phyloP scores from a whole-genome alignment of 1,140 invertebrate genomes.

The Mylabris phalerata region DNA sequence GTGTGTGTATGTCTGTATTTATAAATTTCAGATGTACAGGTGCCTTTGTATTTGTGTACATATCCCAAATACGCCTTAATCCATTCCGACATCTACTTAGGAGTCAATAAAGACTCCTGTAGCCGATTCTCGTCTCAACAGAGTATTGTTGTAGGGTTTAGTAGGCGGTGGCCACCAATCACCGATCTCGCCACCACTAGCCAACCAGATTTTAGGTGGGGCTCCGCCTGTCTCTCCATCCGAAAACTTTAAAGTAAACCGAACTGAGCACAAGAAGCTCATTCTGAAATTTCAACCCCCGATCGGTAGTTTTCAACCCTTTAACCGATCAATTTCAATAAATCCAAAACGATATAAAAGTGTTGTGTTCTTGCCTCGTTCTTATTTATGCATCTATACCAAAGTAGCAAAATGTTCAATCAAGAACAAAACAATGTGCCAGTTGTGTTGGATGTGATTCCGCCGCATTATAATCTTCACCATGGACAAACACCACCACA shows the following conservation, averaged over 20 bases:
- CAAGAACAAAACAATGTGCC: conserved; percentile 27
- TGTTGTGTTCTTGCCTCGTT: neutral
- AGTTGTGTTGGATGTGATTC: conserved; percentile 37
- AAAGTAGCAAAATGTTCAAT: conserved; percentile 33
- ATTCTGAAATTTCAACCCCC: neutral
- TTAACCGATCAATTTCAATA: neutral
- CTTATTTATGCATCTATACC: conserved; percentile 18
- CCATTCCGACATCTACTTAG: conserved; percentile 38
- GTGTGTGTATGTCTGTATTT: too few species aligned
- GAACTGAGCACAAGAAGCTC: neutral
- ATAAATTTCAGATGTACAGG: too few species aligned
- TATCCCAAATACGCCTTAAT: conserved; percentile 30
- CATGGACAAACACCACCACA: conserved; percentile 32
- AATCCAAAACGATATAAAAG: neutral
- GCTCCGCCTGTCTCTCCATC: conserved; percentile 4
- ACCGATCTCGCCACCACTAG: neutral
- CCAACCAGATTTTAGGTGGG: conserved; percentile 25
- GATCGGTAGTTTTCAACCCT: neutral
- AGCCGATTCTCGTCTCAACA: conserved; percentile 25
- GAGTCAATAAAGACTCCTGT: conserved; percentile 34
- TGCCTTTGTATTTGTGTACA: too few species aligned
- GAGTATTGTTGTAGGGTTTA: conserved; percentile 4
- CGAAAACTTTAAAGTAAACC: neutral
- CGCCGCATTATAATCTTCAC: conserved; percentile 35
- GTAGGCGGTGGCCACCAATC: conserved; percentile 26